Percentiles rank a stretch among this genome's conserved stretches.
Conservation (phyloP, 2,113 vertebrate genomes). For the Saccopteryx leptura region DNA sequence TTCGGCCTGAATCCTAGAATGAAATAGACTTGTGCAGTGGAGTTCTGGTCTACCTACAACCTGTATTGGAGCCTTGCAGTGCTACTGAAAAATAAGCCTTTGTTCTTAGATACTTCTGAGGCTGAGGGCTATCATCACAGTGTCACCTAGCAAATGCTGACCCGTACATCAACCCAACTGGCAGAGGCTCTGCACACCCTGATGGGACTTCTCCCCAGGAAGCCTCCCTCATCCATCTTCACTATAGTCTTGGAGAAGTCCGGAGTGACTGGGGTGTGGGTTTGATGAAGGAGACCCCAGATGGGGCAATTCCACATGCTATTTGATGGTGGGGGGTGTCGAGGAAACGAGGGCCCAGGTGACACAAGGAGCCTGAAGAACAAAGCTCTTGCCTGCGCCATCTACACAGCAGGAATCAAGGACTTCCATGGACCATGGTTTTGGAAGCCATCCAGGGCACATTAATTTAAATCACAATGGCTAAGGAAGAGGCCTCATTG, state of each 20-base stretch:
- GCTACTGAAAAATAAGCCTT: neutral
- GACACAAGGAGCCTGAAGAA: neutral
- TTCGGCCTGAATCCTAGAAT: neutral
- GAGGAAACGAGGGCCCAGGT: neutral
- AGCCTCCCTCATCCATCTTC: neutral
- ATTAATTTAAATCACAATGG: neutral
- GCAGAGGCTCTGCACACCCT: neutral
- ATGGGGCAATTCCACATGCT: neutral
- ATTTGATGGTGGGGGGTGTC: too few relatives aligned
- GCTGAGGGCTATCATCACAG: neutral
- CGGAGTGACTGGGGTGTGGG: neutral
- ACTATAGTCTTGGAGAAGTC: neutral
- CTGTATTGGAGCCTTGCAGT: neutral
- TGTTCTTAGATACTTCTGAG: neutral
- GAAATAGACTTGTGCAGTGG: neutral
- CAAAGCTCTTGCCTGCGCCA: neutral
- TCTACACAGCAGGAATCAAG: neutral
- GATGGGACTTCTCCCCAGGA: neutral
- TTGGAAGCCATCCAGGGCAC: neutral
- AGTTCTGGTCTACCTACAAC: neutral
- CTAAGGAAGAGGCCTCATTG: neutral
- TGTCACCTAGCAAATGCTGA: neutral
- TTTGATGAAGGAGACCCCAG: neutral
- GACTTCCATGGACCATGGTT: too few relatives aligned
- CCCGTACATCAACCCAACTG: too few relatives aligned